Evolutionary conservation across 2,113 vertebrate genomes (phyloP).

Genomic region (Strix uralensis): DNA sequence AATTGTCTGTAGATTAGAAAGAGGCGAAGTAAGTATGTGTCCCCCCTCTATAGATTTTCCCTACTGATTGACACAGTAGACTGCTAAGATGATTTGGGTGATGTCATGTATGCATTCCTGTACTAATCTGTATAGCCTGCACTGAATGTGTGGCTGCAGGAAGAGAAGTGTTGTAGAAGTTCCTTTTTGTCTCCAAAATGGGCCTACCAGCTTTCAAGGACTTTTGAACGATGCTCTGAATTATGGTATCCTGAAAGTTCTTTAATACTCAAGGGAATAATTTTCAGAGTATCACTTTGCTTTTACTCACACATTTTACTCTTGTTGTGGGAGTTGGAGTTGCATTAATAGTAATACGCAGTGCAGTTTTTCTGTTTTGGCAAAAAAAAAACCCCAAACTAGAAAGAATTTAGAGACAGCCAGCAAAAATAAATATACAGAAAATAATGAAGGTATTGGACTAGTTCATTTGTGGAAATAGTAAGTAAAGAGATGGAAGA

Average conservation of each 20-base stretch:
- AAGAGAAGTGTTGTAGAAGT: neutral
- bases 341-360: neutral
- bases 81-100: neutral
- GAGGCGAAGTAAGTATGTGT: neutral
- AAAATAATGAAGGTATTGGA: neutral
- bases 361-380: neutral
- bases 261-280: neutral
- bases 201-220: neutral
- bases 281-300: neutral
- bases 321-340: neutral
- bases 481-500: neutral
- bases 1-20: neutral
- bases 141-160: neutral
- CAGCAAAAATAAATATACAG: neutral
- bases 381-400: neutral
- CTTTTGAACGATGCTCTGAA: neutral
- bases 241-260: neutral
- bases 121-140: neutral
- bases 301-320: neutral
- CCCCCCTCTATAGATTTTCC: neutral
- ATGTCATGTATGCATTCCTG: neutral
- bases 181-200: neutral
- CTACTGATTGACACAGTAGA: neutral
- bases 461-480: neutral
- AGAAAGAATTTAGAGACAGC: neutral